These are phyloP conservation scores for Anisognathus igniventris DNA, from an alignment of 2,797 vertebrate genomes.

Conservation along the genomic window DNA sequence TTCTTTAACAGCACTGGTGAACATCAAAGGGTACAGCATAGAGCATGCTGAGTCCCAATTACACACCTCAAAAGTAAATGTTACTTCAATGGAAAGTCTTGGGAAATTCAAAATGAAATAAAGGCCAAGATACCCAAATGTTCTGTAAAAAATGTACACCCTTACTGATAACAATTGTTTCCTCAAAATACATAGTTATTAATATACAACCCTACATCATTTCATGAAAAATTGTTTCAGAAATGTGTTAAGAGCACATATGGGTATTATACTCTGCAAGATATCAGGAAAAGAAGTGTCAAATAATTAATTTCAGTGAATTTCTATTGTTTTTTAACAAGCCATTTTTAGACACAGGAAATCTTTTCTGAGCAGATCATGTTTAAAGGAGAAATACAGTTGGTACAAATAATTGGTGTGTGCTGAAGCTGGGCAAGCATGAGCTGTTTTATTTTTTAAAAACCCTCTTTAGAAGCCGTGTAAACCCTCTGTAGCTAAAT, in stretches of 20 bases:
- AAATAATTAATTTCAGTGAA: constrained; percentile 9
- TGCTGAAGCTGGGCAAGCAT: background rate
- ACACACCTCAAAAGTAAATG: constrained; percentile 69
- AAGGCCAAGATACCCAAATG: constrained; percentile 32
- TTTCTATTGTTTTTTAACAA: constrained; percentile 29
- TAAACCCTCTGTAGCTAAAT: constrained; percentile 24
- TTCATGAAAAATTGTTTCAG: background rate
- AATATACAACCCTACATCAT: background rate
- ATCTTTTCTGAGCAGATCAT: background rate
- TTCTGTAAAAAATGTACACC: background rate
- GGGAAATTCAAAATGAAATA: constrained; percentile 64
- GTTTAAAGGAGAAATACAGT: constrained; percentile 8
- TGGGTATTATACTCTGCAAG: background rate
- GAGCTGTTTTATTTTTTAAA: background rate
- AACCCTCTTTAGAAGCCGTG: constrained; percentile 14
- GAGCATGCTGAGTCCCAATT: constrained; percentile 65
- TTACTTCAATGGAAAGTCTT: constrained; percentile 52
- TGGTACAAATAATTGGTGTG: background rate
- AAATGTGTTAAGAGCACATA: background rate
- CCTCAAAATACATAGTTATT: background rate
- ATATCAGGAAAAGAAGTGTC: background rate
- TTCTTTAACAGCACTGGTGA: constrained; percentile 64
- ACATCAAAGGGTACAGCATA: constrained; percentile 63
- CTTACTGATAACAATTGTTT: background rate
- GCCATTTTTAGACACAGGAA: background rate